Percentiles rank a stretch among this genome's conserved stretches.
Evolutionary conservation across 2,888 invertebrate genomes (phyloP).

Genomic region (Myopa testacea): DNA sequence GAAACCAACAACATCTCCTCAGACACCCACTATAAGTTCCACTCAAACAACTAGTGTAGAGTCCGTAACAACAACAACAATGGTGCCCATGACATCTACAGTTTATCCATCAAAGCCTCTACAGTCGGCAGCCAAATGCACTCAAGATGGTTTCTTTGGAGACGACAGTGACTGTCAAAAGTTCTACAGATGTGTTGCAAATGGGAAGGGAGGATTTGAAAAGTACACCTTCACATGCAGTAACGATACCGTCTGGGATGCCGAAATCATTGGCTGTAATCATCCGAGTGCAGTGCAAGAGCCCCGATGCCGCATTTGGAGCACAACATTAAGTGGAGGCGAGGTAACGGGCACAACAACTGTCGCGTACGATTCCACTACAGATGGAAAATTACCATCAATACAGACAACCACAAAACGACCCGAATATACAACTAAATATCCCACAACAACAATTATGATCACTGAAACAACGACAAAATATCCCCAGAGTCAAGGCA

Average conservation of each 20-base stretch:
- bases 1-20: constrained; percentile 33
- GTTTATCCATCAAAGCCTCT: constrained; percentile 48
- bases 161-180: constrained; percentile 71
- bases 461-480: constrained; percentile 33
- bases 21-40: not conserved
- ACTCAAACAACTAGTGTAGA: constrained; percentile 28
- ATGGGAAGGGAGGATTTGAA: constrained; percentile 71
- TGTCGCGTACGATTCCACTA: too few relatives aligned
- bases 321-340: not conserved
- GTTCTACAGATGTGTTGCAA: constrained; percentile 76
- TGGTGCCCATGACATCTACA: constrained; percentile 48
- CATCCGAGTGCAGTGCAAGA: constrained; percentile 53
- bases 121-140: constrained; percentile 58
- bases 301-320: constrained; percentile 44
- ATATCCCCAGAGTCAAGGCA: constrained; percentile 20
- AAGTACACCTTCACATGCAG: constrained; percentile 75
- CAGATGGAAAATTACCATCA: constrained; percentile 2
- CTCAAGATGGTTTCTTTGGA: constrained; percentile 64
- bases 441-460: constrained; percentile 32
- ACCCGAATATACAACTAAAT: constrained; percentile 38
- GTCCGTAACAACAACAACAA: constrained; percentile 38
- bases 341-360: constrained; percentile 12
- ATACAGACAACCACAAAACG: constrained; percentile 39
- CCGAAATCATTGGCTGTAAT: constrained; percentile 60
- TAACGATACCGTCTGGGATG: constrained; percentile 74